These are phyloP conservation scores for Edolisoma coerulescens DNA, from an alignment of 2,113 vertebrate species.

Conservation along the genomic window DNA sequence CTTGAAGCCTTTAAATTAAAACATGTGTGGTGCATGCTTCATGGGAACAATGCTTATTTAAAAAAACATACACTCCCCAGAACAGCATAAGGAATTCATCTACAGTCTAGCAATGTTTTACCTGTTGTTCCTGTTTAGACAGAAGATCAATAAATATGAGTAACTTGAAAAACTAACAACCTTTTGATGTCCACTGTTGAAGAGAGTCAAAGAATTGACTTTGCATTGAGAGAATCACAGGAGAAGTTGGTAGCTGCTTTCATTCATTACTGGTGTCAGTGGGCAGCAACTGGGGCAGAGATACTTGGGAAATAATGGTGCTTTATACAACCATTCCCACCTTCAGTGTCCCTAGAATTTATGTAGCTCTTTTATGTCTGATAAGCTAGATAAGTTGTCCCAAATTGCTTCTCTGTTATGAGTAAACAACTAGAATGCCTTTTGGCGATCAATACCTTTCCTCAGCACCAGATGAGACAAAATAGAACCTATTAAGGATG, in stretches of 20 bases:
- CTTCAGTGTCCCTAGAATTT: neutral
- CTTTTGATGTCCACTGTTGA: neutral
- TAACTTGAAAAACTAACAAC: neutral
- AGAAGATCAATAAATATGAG: conserved; percentile 17
- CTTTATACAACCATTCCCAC: neutral
- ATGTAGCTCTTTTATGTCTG: neutral
- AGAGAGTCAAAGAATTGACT: neutral
- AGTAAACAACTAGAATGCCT: neutral
- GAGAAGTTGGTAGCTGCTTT: neutral
- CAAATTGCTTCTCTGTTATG: neutral
- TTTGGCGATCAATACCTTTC: neutral
- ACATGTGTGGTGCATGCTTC: neutral
- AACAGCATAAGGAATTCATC: neutral
- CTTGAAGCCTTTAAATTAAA: neutral
- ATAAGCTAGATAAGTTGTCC: neutral
- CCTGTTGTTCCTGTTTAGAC: neutral
- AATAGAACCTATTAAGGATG: neutral
- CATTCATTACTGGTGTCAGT: neutral
- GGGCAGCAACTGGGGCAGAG: neutral
- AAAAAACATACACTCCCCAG: neutral
- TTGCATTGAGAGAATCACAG: neutral
- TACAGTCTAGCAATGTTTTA: neutral
- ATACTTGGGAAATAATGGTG: neutral
- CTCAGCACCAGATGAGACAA: neutral
- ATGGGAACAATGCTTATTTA: neutral